Evolutionary conservation across 2,888 invertebrate genomes (phyloP), one percentile per base, ranked within the genome.

Genomic region (Notodonta dromedarius): DNA sequence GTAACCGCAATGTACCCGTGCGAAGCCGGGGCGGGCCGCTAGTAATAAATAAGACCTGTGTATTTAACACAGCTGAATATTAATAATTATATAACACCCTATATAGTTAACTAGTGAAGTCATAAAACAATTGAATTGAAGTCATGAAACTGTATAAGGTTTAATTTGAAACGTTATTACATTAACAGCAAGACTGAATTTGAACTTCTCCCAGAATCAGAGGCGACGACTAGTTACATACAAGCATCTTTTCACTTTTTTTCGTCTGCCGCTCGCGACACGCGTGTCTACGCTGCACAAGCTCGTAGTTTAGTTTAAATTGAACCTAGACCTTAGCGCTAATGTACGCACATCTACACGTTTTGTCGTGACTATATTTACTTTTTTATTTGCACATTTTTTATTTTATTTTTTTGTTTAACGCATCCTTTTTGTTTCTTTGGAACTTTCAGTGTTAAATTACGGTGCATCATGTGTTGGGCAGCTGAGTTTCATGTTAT

Each of bases 211-310:
- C 77, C 82, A 78, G 81, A 85, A 80, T 81, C 82, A 60, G 61
- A 69, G 61, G 61, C 71, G 82, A 82, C 86, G 82, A 80, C 84
- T 82, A 83, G 83, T 84, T 70, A 73, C 78, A 24, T 76, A 78
- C 82, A 67, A 73, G 79, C 77, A 69, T 80, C 86, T 88, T 93
- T 93, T 92, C 93, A 91, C 93, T 93, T 92, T 92, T 91, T 93
- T 93, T 90, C 86, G 87, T 80, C 82, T 77, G 85, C 79, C 81
- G 81, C 77, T 81, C 78, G 77, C 86, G 79, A 78, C 89, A 87
- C 89, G 88, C 91, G 90, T 82, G 78, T 88, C 80, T 80, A 77
- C 74, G 80, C 77, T 78, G 85, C 80, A 79, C 76, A 77, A 76
- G 79, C 73, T 74, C 72, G 74, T 78, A 80, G 81, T 35, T 35